A percentile compares a stretch with the other conserved stretches of the same genome.
Evolutionary conservation across 2,888 invertebrate genomes (phyloP).

Genomic region (Brachyopa scutellaris): DNA sequence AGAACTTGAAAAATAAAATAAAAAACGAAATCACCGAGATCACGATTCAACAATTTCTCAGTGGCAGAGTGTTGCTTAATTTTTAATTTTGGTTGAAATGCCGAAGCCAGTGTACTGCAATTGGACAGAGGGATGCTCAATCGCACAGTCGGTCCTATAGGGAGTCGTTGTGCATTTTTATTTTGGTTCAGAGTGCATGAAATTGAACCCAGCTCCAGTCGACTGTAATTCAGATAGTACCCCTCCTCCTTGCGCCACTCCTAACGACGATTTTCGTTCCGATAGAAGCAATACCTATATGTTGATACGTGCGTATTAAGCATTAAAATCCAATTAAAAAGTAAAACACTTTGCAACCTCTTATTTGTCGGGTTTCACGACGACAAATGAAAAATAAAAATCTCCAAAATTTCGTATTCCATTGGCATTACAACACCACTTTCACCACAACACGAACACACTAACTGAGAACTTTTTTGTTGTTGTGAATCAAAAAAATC

Average conservation of each 20-base stretch:
- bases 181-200: conserved; percentile 70
- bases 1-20: not conserved
- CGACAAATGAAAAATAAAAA: not conserved
- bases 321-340: not conserved
- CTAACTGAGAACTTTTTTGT: conserved; percentile 30
- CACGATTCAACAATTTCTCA: conserved; percentile 64
- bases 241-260: no score
- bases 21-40: conserved; percentile 37
- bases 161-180: conserved; percentile 67
- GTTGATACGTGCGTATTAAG: no score
- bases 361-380: not conserved
- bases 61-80: conserved; percentile 52
- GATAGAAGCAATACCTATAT: no score
- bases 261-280: no score
- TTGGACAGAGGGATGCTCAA: conserved; percentile 23
- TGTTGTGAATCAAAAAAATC: not conserved
- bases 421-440: conserved; percentile 55
- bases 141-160: conserved; percentile 24
- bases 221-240: no score
- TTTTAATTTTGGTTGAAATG: conserved; percentile 59
- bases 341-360: conserved; percentile 21
- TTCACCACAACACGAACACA: conserved; percentile 41
- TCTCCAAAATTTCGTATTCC: conserved; percentile 50
- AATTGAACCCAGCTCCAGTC: conserved; percentile 65
- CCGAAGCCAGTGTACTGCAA: conserved; percentile 29